A percentile compares a stretch with the other conserved stretches of the same genome.
These are phyloP conservation scores for Tachyglossus aculeatus DNA, from an alignment of 2,797 vertebrate genomes.

Conservation along the genomic window DNA sequence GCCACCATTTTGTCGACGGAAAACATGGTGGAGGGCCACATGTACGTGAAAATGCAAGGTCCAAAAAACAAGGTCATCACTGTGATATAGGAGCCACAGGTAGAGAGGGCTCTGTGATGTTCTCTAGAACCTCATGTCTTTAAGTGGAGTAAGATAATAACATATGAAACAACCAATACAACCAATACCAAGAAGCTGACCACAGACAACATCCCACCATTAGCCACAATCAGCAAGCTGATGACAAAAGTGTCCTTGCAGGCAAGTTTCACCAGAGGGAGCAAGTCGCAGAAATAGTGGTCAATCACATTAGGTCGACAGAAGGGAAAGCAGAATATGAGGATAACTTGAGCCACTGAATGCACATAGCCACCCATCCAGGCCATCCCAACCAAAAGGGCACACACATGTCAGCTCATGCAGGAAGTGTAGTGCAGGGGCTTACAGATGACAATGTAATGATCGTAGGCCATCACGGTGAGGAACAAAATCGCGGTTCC, in stretches of 20 bases:
- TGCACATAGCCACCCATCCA: slow-evolving; percentile 16
- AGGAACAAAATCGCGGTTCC: slow-evolving; percentile 55
- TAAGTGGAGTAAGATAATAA: slow-evolving; percentile 30
- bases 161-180: slow-evolving; percentile 36
- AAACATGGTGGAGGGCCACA: slow-evolving; percentile 33
- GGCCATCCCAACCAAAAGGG: fast-evolving
- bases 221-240: slow-evolving; percentile 23
- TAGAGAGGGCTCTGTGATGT: slow-evolving; percentile 38
- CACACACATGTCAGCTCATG: background rate
- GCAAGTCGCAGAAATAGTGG: slow-evolving; percentile 46
- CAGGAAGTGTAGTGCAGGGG: slow-evolving; percentile 20
- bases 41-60: slow-evolving; percentile 37
- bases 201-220: slow-evolving; percentile 30
- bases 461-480: slow-evolving; percentile 20
- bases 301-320: slow-evolving; percentile 38
- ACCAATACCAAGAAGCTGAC: slow-evolving; percentile 22
- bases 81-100: slow-evolving; percentile 39
- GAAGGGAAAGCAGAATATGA: slow-evolving; percentile 23
- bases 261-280: slow-evolving; percentile 26
- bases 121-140: slow-evolving; percentile 22
- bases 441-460: too few relatives aligned
- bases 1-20: slow-evolving; percentile 38
- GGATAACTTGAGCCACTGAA: slow-evolving; percentile 16
- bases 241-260: slow-evolving; percentile 26
- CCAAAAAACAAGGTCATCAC: slow-evolving; percentile 33